Evolutionary conservation across 2,888 invertebrate species (phyloP).

Genomic region (Ectropis crepuscularia): DNA sequence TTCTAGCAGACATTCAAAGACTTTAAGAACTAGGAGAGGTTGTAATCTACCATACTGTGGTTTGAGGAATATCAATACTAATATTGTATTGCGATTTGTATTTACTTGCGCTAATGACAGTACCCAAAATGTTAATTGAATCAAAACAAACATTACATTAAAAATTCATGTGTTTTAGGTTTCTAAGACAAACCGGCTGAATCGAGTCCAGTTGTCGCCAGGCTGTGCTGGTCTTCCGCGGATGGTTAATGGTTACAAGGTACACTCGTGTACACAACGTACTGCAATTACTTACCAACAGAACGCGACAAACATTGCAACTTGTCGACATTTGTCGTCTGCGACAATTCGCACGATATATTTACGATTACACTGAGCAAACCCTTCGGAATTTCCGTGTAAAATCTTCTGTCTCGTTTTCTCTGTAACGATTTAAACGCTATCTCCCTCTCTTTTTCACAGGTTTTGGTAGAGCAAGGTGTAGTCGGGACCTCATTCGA

Average conservation of each 20-base stretch:
- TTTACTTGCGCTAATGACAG: no score
- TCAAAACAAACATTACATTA: no score
- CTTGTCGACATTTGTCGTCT: conserved; percentile 23
- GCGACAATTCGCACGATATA: conserved; percentile 12
- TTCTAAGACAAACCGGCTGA: no score
- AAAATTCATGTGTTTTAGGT: no score
- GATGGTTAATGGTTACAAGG: neutral
- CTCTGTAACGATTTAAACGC: neutral
- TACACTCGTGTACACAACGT: conserved; percentile 3
- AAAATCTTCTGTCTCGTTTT: conserved; percentile 3
- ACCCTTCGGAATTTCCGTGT: conserved; percentile 3
- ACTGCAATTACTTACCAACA: conserved; percentile 7
- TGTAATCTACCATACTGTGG: no score
- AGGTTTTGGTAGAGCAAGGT: neutral
- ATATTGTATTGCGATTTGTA: no score
- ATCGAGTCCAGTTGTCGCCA: no score
- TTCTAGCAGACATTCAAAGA: no score
- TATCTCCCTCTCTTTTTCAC: conserved; percentile 11
- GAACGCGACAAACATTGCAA: conserved; percentile 10
- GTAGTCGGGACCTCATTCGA: conserved; percentile 2
- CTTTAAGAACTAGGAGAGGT: no score
- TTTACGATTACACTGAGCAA: conserved; percentile 14
- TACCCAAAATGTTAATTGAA: no score
- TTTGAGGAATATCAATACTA: no score
- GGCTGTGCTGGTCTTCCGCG: no score